Base-by-base conservation (phyloP, 92 coral and sea anemone genomes). In the Umimayanthus chanpuru region DNA sequence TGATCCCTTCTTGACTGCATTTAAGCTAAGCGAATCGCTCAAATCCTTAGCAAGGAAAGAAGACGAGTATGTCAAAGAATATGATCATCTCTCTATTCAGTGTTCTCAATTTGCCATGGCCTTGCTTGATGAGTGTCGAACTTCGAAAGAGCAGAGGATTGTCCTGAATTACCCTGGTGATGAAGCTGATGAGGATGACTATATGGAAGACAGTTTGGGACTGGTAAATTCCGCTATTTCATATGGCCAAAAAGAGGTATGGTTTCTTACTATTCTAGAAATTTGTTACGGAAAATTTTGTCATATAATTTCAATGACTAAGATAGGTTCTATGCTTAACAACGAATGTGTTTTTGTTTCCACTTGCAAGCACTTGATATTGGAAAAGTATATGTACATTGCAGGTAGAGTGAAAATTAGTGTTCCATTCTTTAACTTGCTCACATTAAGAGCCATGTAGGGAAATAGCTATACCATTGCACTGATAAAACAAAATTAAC, bases 1-100 rank as follows among this genome's bases (percentile, higher is more conserved):
- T 18, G 98, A 97, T 40, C 99, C 99, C 0, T 94, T 97, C 72
- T 40, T 89, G 4, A 92, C 95, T 4, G 96, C 98, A 65, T 97
- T 97, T 76, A 89, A 92, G 41, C 88, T 97, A 68, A 95, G 98
- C 82, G 91, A 89, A 41, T 94, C 96, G 20, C 86, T 97, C 39
- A 92, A 95, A 85, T 64, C 88, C 16, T 85, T 96, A 12, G 96
- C 98, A 21, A 89, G 87, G 30, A 95, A 93, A 55, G 99, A 97
- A 67, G 99, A 97, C 81, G 99, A 97, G 75, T 97, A 92, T 86
- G 99, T 94, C 43, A 97, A 95, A 40, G 99, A 97, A 76, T 97
- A 97, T 76, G 81, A 91, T 6, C 91, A 92, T 4, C 78, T 97
- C 28, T 91, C 96, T 16, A 86, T 92, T 26, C 95, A 92, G 75